Base-by-base conservation (phyloP, 1,140 invertebrate genomes). In the Acromyrmex heyeri region DNA sequence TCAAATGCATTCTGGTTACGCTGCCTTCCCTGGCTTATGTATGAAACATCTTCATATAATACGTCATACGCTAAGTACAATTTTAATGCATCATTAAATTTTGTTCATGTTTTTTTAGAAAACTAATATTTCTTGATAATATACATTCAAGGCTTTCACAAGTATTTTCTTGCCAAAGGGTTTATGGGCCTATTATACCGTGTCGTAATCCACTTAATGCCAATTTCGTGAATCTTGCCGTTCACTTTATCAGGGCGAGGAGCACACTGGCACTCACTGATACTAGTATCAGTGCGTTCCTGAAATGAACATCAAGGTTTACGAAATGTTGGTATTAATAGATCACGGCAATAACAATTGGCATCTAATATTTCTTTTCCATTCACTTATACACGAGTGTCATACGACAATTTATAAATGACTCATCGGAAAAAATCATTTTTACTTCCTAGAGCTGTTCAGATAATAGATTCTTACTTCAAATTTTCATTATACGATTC, bases 61-160 rank as follows among this genome's bases (percentile, higher is more conserved):
- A 21, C 14, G 38, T 34, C 7, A 5, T 34, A 30, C 6, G 16
- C 34, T 14, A n/a, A 69, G 50, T 16, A 3, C 24, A 61, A 83
- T 62, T 59, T 30, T 38, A 72, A 82, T n/a, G 14, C 16, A 53
- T 59, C 16, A 75, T 69, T 48, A 24, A 69, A 69, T 8, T 75
- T 82, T 30, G 16, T 59, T 30, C 27, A 3, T 0, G 18, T 1
- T n/a, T 57, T 44, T 44, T 82, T n/a, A 27, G 14, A n/a, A 44
- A 69, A 50, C 1, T 30, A 27, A 59, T 18, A 21, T 30, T 72
- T 38, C 44, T 59, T 21, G 48, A 44, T 44, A 44, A 44, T 44
- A 10, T 10, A 44, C 8, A 10, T 44, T 44, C 10, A 10, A 44
- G 2, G 38, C 8, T 44, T 44, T 44, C 38, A 44, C 8, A 8